Base-by-base conservation (phyloP, 2,888 invertebrate genomes). In the Julus scanicus region DNA sequence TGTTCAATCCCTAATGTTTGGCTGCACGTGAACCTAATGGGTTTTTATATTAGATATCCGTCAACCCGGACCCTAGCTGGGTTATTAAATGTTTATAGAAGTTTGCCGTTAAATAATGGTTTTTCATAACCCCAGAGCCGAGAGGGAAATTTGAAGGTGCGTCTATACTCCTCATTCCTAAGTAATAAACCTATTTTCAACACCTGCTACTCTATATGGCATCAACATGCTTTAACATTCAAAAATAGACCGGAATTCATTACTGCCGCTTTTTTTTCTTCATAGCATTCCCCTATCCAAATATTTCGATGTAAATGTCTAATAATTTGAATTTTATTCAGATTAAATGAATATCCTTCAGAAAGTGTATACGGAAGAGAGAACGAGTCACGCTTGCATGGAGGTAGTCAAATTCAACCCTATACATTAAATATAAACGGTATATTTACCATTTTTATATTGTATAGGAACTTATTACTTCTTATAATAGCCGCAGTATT, bases 81-180 rank as follows among this genome's bases (percentile, higher is more conserved):
- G 84, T 84, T 84, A 84, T 84, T 84, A 84, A 84, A 84, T 84
- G 84, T 84, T 84, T 84, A 84, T 84, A 84, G 84, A 84, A 84
- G 44, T 84, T 84, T 84, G 84, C 84, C 84, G 84, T 84, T 84
- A 84, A 84, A 84, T 84, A 84, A 84, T 84, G 84, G 84, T 84
- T 84, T 84, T 84, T 84, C 84, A 84, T 84, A 84, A 39, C 84
- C 84, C 48, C 15, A 11, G 84, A 44, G 84, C 20, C n/a, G 84
- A 48, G 84, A 40, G 84, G 44, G 39, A 40, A 84, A 84, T 44
- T 40, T 84, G 44, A 84, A 84, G 84, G 17, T 40, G 40, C 40
- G 40, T 48, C 17, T 84, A 40, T 17, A 17, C 48, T 39, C 40
- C 84, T 48, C 84, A 84, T 84, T 84, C 40, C 84, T 20, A 71